A percentile compares a stretch with the other conserved stretches of the same genome.
Evolutionary conservation across 1,140 invertebrate genomes (phyloP).

Genomic region (Carposina sasakii): DNA sequence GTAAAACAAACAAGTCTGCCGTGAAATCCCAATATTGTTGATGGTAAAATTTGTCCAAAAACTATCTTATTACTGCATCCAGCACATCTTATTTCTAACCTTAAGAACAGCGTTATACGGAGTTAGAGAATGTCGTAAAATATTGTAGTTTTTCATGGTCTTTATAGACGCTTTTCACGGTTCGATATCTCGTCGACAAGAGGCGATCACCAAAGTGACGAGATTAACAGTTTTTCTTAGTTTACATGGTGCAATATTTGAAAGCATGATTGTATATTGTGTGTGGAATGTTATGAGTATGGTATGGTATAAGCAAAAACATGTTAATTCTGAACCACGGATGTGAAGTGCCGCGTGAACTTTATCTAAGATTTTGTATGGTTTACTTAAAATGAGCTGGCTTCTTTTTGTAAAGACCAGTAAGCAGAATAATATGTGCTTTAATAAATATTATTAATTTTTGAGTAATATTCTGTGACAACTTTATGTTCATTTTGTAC

Average conservation of each 20-base stretch:
- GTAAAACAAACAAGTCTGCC: slow-evolving; percentile 54
- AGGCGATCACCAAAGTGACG: slow-evolving; percentile 24
- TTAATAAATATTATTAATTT: not conserved
- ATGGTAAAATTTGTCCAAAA: slow-evolving; percentile 27
- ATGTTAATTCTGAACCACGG: not conserved
- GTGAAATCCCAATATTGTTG: slow-evolving; percentile 50
- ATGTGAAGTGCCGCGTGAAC: not conserved
- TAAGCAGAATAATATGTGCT: not conserved
- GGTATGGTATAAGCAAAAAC: too few species aligned
- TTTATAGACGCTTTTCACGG: slow-evolving; percentile 30
- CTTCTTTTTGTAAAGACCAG: not conserved
- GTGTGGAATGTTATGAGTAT: too few species aligned
- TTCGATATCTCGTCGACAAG: slow-evolving; percentile 34
- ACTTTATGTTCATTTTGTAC: not conserved
- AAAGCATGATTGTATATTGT: not conserved
- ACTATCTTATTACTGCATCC: too few species aligned
- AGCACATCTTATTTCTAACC: not conserved
- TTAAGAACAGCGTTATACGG: not conserved
- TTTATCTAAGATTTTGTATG: too few species aligned
- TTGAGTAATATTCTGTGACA: not conserved
- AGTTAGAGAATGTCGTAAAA: not conserved
- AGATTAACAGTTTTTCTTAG: slow-evolving; percentile 28
- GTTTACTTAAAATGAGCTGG: too few species aligned
- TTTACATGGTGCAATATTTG: slow-evolving; percentile 17
- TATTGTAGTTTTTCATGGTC: not conserved